Conservation (phyloP, 2,113 vertebrate genomes). For the Baryphthengus martii region DNA sequence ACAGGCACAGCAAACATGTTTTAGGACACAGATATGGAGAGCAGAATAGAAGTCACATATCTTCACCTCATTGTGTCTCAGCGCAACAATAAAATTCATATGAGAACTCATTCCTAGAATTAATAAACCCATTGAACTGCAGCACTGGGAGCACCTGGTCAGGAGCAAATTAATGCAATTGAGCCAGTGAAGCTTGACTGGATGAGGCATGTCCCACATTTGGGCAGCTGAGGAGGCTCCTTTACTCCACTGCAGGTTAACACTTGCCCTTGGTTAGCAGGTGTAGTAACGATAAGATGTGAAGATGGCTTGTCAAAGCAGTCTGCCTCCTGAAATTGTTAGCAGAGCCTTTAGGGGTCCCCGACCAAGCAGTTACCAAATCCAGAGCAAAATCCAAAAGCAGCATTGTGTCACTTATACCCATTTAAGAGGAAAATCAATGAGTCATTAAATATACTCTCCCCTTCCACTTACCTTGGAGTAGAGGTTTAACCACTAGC, state of each 20-base stretch:
- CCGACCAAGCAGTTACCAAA: not conserved
- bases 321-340: not conserved
- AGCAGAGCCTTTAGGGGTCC: not conserved
- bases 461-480: not conserved
- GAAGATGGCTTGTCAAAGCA: not conserved
- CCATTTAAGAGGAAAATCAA: not conserved
- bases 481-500: not conserved
- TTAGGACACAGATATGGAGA: not conserved
- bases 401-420: not conserved
- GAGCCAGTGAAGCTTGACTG: not conserved
- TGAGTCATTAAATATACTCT: not conserved
- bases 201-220: not conserved
- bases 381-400: not conserved
- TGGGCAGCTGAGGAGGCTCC: not conserved
- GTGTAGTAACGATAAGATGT: not conserved
- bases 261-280: not conserved
- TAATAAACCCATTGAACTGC: constrained; percentile 6
- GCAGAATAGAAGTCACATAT: not conserved
- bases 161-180: constrained; percentile 8
- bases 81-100: not conserved
- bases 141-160: not conserved
- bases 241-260: not conserved
- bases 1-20: not conserved
- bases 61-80: not conserved
- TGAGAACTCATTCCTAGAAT: not conserved